phyloP scores from a whole-genome alignment of 2,113 vertebrate genomes.

The Mus spicilegus region DNA sequence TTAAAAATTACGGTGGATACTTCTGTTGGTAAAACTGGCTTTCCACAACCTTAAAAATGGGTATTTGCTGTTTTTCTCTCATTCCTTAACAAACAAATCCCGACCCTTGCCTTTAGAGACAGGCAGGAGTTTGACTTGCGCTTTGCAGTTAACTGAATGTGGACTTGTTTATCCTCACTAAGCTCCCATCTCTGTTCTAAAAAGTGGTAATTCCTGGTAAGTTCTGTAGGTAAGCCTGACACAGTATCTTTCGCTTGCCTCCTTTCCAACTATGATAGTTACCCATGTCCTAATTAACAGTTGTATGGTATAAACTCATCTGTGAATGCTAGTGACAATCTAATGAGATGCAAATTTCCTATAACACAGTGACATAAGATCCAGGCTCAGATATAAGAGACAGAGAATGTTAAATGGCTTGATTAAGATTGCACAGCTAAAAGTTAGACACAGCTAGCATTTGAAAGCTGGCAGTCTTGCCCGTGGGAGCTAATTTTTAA shows the following conservation, averaged over 20 bases:
- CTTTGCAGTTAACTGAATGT: neutral
- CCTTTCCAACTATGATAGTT: neutral
- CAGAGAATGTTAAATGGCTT: conserved; percentile 25
- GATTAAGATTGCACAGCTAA: neutral
- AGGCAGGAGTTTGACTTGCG: neutral
- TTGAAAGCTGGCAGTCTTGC: conserved; percentile 7
- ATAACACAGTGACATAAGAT: neutral
- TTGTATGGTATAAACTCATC: neutral
- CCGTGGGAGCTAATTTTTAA: neutral
- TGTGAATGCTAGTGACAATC: neutral
- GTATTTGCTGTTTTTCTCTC: neutral
- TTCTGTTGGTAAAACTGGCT: conserved; percentile 34
- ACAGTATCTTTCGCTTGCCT: neutral
- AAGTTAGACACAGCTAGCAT: neutral
- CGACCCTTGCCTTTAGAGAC: neutral
- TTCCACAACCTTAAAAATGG: neutral
- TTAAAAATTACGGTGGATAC: neutral
- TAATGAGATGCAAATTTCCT: neutral
- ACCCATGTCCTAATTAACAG: too few species aligned
- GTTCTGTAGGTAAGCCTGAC: neutral
- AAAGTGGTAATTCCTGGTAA: neutral
- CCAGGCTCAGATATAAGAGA: neutral
- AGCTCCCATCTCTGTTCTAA: neutral
- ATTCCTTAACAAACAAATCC: neutral
- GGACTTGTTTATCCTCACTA: neutral